Base-by-base conservation (phyloP, 2,888 invertebrate genomes). In the Himalopsyche tibetana region DNA sequence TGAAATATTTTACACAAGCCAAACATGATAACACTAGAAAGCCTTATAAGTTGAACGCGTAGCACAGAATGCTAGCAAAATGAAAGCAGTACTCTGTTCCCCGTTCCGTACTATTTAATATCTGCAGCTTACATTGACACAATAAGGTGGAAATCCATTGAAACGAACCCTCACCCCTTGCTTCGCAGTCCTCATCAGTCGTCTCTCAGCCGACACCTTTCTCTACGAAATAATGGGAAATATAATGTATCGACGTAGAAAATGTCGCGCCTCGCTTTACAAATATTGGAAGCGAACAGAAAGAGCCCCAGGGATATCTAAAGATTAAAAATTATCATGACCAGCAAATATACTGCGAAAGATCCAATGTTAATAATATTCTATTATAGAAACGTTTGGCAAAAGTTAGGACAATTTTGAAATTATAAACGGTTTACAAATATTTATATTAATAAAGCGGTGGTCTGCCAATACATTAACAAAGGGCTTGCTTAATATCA, bases 221-320 rank as follows among this genome's bases (percentile, higher is more conserved):
- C 85, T 85, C 45, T 63, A 55, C 63, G 82, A 74, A 84, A 86
- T 82, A 88, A 83, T 84, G 55, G 82, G 56, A 85, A 85, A 87
- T 84, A 85, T 85, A 82, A 86, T 86, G 86, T 86, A 86, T 85
- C 88, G 83, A 82, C 84, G 84, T 51, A 82, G 86, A 82, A 86
- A 86, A 86, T 82, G 81, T 80, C 83, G 82, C 56, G 45, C 85
- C 74, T 74, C 74, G 38, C 74, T 81, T 45, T 83, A 81, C 84
- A 86, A 86, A 86, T 86, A 86, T 86, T 86, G 86, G 74, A 74
- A 74, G 74, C 74, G 36, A 38, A 74, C 38, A 36, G 74, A 74
- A 74, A 83, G 56, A 83, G 83, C 55, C n/a, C 15, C 74, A 74
- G 74, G 74, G 36, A 36, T 74, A 36, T 38, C 36, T 3, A 51